Evolutionary conservation across 2,113 vertebrate genomes (phyloP), one percentile per base, ranked within the genome.

Genomic region (Ceyx margarethae): DNA sequence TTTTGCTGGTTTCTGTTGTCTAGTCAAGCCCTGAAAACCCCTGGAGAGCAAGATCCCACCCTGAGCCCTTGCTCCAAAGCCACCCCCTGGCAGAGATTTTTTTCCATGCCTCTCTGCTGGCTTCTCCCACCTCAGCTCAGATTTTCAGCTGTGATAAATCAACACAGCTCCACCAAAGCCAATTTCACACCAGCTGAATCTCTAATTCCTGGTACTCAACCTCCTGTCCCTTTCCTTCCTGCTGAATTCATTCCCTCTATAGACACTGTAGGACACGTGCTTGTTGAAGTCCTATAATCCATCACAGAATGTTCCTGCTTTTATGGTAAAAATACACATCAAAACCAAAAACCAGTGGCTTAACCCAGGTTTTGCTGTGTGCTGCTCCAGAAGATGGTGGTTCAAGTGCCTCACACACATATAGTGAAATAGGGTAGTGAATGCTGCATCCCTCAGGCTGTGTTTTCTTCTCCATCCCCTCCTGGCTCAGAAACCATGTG

Each of bases 401-500:
- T 48, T 66, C 46, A 26, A 50, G 21, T 31, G 54, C 23, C 22
- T 7, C 57, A 4, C 29, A 25, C 57, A 5, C 0, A 0, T 50
- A 42, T 50, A 42, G 42, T 65, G 50, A 4, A 31, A 56, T 0
- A 17, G 12, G 56, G 57, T 8, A 26, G 51, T 12, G 57, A 67
- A 31, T 1, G 0, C 3, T 10, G 3, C 22, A 20, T 48, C 50
- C 6, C 20, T 26, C 31, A 29, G 60, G 10, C 46, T 5, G 0
- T 18, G 7, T n/a, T 71, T 29, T 23, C 6, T 21, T 72, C 31
- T 57, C 68, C 13, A 8, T 21, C 56, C 46, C 23, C 37, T 83
- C 18, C 60, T 37, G 16, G 23, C 45, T 61, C 53, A n/a, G 62
- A 40, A 10, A n/a, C 35, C 29, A 5, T 8, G 7, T 6, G 15